Evolutionary conservation across 1,140 invertebrate genomes (phyloP), one percentile per base, ranked within the genome.

Genomic region (Capitella teleta): DNA sequence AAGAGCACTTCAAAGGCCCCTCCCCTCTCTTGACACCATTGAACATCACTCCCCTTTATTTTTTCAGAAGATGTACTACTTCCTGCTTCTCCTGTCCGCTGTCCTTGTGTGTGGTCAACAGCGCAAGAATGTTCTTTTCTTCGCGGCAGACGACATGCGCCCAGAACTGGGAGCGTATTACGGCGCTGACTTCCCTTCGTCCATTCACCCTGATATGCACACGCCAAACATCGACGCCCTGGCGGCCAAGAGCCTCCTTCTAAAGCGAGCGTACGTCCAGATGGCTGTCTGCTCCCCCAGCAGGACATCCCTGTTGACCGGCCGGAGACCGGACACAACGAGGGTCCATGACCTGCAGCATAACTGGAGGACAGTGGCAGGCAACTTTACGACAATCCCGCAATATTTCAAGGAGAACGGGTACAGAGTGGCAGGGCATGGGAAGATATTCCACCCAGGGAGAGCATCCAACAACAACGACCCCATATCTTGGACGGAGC

Each of bases 231-330:
- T 58, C 24, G 34, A 56, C 37, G 34, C 47, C 6, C 44, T 58
- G 5, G 56, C 56, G 3, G 25, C n/a, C 3, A 49, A 42, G 24
- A 56, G 54, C 42, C 51, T 58, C 5, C 54, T 58, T 23, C 37
- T 58, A 14, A 53, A 51, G 43, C 40, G 51, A 1, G 50, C 56
- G 12, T 58, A 56, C 46, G 54, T 53, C 14, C 54, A 58, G 26
- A 36, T 28, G 38, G 49, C 49, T 26, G 38, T 51, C 87, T 57
- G 55, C 25, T 37, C 42, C 16, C 55, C 55, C 1, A 57, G 55
- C 25, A 25, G 55, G 28, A 41, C 52, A 4, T 57, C 55, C 16
- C 32, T 57, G 12, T 40, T 57, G 14, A 57, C 51, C 10, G 51
- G 51, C 16, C 23, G 51, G 16, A 37, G 52, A 43, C 52, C 52